Percentiles rank a stretch among this genome's conserved stretches.
phyloP scores from a whole-genome alignment of 2,888 invertebrate species.

The Pristionchus fissidentatus region DNA sequence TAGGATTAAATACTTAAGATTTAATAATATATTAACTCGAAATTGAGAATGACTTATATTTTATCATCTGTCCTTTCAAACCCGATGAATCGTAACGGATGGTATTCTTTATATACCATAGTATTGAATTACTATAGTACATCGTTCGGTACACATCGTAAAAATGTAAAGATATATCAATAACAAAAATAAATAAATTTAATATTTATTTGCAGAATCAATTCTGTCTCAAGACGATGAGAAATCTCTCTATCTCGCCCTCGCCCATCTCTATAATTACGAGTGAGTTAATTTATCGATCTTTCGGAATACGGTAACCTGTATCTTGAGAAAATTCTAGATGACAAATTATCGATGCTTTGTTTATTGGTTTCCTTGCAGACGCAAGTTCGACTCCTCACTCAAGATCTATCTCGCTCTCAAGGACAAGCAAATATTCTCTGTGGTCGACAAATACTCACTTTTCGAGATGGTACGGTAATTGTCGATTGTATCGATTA shows the following conservation, averaged over 20 bases:
- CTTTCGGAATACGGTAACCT: not conserved
- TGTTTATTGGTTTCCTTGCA: not conserved
- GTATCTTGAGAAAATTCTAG: not conserved
- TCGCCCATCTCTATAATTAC: constrained; percentile 71
- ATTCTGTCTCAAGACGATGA: constrained; percentile 54
- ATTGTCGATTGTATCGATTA: no score
- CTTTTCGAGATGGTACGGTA: constrained; percentile 63
- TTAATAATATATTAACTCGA: no score
- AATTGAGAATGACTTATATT: no score
- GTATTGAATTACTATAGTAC: no score
- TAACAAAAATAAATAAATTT: not conserved
- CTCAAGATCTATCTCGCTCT: constrained; percentile 68
- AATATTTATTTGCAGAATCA: not conserved
- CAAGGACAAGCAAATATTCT: constrained; percentile 70
- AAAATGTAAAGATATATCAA: not conserved
- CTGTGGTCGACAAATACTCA: constrained; percentile 71
- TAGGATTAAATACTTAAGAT: not conserved
- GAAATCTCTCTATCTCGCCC: constrained; percentile 56
- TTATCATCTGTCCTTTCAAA: no score
- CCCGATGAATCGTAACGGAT: no score
- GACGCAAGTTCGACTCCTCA: constrained; percentile 54
- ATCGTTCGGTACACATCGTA: not conserved
- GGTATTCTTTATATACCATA: no score
- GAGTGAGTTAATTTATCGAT: constrained; percentile 51
- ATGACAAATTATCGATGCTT: not conserved